phyloP scores from a whole-genome alignment of 2,888 invertebrate genomes.

The Syritta pipiens region DNA sequence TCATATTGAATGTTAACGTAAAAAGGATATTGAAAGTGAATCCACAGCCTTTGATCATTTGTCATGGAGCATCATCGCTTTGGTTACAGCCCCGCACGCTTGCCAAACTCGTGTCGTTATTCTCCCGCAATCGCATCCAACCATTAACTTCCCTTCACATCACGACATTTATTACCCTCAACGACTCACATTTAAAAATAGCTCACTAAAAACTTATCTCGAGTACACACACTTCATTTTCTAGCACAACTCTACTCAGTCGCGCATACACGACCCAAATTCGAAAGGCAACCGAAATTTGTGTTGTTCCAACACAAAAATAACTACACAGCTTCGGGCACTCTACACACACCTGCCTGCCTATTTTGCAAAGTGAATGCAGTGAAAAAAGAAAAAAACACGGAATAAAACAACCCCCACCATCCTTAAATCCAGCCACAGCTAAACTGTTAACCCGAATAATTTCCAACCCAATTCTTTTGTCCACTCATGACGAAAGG shows the following conservation, averaged over 20 bases:
- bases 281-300: conserved; percentile 6
- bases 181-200: background rate
- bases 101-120: too few species aligned
- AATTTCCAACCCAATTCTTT: conserved; percentile 29
- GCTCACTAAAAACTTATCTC: background rate
- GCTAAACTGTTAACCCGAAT: conserved; percentile 30
- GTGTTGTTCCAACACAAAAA: background rate
- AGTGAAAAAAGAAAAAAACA: background rate
- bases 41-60: background rate
- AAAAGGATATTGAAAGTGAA: background rate
- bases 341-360: background rate
- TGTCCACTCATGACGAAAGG: conserved; percentile 15
- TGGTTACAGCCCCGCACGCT: too few species aligned
- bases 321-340: conserved; percentile 1
- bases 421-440: background rate
- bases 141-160: too few species aligned
- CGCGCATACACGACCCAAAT: conserved; percentile 18
- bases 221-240: background rate
- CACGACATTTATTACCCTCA: too few species aligned
- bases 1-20: too few species aligned
- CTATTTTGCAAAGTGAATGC: background rate
- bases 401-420: background rate
- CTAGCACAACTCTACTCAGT: background rate
- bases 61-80: too few species aligned
- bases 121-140: too few species aligned